Conservation (phyloP, 2,113 vertebrate species). For the Oreochromis aureus region DNA sequence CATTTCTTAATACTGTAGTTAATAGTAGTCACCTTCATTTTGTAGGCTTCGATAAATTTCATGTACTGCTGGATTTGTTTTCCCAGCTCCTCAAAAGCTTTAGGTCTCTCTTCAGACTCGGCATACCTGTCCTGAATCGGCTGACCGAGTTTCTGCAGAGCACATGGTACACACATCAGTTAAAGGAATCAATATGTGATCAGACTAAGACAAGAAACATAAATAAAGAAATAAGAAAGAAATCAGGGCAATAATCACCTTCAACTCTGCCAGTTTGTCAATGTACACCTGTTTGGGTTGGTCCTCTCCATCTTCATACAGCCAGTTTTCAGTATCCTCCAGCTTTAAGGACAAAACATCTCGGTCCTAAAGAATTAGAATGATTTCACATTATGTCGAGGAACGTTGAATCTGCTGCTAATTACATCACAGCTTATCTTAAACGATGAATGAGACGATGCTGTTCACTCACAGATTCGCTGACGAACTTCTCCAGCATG, state of each 20-base stretch:
- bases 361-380: constrained; percentile 74
- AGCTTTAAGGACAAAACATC: constrained; percentile 85
- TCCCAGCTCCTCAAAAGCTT: constrained; percentile 91
- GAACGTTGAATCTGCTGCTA: background rate
- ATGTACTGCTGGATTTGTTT: constrained; percentile 95
- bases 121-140: constrained; percentile 86
- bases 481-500: constrained; percentile 87
- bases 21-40: constrained; percentile 82
- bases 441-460: background rate
- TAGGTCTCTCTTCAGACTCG: constrained; percentile 92
- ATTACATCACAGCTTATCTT: background rate
- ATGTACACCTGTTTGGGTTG: constrained; percentile 96
- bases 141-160: constrained; percentile 82
- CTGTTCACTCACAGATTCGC: constrained; percentile 78
- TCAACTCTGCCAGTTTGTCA: constrained; percentile 88
- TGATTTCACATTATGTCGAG: background rate
- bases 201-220: background rate
- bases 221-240: background rate
- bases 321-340: constrained; percentile 93
- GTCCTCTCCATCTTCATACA: constrained; percentile 97
- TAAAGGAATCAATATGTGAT: background rate
- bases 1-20: background rate
- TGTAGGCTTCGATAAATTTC: constrained; percentile 89
- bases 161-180: background rate
- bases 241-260: constrained; percentile 64